Evolutionary conservation across 23 tunicate species (phyloP), one percentile per base, ranked within the genome.

Genomic region (Diplosoma virens): DNA sequence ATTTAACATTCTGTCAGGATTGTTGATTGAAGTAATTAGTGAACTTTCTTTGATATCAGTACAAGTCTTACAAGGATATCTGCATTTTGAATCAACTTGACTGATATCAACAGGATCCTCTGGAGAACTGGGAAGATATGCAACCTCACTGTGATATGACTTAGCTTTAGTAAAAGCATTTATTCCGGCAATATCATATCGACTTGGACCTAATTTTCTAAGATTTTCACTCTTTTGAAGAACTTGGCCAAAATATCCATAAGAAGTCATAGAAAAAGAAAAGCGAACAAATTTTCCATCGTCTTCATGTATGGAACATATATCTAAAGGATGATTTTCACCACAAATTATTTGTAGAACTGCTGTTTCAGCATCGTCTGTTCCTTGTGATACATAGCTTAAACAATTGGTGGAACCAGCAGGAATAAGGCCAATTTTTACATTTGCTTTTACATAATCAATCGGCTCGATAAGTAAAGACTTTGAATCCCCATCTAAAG

Each of bases 261-360:
- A 92, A 25, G 92, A 86, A 27, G 91, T 92, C 86, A 92, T 79
- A 21, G 97, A 82, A 55, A 92, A 80, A n/a, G 97, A 92, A 76
- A 85, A 92, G 27, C 81, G 68, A 20, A 59, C 23, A 67, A 92
- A 85, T 17, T 25, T 56, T 28, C 97, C 97, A 30, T 59, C 33
- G 0, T 84, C 60, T 25, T 77, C 75, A 61, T 92, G 88, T 11
- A 92, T 56, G 0, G 92, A 80, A 30, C 81, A 54, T 22, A 92
- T 47, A 71, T 92, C 92, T 23, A 92, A 61, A 11, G 87, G 87
- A 36, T 92, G 97, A 58, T 50, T 64, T 45, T 85, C 97, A 33
- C 97, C 97, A 30, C 77, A 61, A 3, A 70, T 77, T 9, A 92
- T 81, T 27, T 92, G 97, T n/a, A 92, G 31, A 0, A 92, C 81